phyloP scores from a whole-genome alignment of 1,140 invertebrate genomes.

The Schlechtendalia chinensis region DNA sequence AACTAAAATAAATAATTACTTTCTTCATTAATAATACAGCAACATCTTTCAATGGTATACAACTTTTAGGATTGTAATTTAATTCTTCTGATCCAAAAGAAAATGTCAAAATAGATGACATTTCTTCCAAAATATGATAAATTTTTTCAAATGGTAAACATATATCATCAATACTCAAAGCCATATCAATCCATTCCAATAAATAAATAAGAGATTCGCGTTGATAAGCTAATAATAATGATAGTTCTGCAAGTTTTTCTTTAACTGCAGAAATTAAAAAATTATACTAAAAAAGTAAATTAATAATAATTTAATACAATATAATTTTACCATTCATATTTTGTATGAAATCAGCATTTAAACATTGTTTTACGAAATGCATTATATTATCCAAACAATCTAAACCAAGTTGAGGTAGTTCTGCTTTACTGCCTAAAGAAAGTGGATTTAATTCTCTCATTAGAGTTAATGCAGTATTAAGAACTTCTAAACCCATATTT shows the following conservation, averaged over 20 bases:
- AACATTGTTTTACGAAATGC: slow-evolving; percentile 61
- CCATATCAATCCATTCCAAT: slow-evolving; percentile 68
- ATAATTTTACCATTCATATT: slow-evolving; percentile 57
- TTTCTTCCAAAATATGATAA: slow-evolving; percentile 42
- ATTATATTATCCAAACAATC: slow-evolving; percentile 62
- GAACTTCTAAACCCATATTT: slow-evolving; percentile 56
- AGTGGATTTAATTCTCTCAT: slow-evolving; percentile 62
- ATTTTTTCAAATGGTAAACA: slow-evolving; percentile 43
- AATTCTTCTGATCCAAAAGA: slow-evolving; percentile 45
- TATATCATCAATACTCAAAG: slow-evolving; percentile 55
- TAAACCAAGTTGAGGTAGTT: slow-evolving; percentile 62
- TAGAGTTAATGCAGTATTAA: slow-evolving; percentile 63
- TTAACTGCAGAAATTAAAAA: slow-evolving; percentile 54
- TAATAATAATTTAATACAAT: neutral
- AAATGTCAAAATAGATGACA: slow-evolving; percentile 47
- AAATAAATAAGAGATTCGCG: slow-evolving; percentile 65
- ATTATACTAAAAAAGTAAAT: neutral
- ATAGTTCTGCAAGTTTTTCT: slow-evolving; percentile 61
- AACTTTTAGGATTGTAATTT: slow-evolving; percentile 40
- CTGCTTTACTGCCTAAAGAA: slow-evolving; percentile 64
- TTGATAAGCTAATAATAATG: slow-evolving; percentile 63
- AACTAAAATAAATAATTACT: slow-evolving; percentile 55
- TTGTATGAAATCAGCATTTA: slow-evolving; percentile 57
- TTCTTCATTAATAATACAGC: slow-evolving; percentile 62
- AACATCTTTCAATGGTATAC: slow-evolving; percentile 59